Evolutionary conservation across 2,888 invertebrate genomes (phyloP).

Genomic region (Invenusta paracnida): DNA sequence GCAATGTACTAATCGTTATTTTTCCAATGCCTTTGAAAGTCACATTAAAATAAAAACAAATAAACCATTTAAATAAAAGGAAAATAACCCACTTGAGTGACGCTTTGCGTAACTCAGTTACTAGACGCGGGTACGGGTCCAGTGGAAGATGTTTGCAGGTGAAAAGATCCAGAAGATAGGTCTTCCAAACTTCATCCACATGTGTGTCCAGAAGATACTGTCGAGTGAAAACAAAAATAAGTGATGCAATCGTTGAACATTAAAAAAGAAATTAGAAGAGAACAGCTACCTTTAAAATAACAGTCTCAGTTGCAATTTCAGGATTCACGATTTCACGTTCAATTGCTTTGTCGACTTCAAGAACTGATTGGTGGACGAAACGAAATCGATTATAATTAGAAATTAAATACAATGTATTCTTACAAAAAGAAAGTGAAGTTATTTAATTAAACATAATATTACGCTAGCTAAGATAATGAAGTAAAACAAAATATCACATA

Average conservation of each 20-base stretch:
- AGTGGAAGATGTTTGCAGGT: constrained; percentile 50
- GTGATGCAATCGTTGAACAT: not conserved
- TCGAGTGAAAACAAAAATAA: not conserved
- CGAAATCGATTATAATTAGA: too few relatives aligned
- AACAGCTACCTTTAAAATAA: constrained; percentile 51
- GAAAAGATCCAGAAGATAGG: constrained; percentile 51
- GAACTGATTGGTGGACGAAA: too few relatives aligned
- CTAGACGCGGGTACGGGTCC: constrained; percentile 54
- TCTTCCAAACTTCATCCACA: constrained; percentile 54
- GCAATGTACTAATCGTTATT: too few relatives aligned
- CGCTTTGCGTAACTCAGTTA: constrained; percentile 50
- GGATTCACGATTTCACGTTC: constrained; percentile 50
- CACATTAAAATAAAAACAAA: too few relatives aligned
- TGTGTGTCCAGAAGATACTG: constrained; percentile 56
- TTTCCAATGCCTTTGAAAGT: too few relatives aligned
- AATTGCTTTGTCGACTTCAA: constrained; percentile 50
- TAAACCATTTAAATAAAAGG: too few relatives aligned
- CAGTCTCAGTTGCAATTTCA: constrained; percentile 51
- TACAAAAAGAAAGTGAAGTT: too few relatives aligned
- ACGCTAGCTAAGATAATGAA: too few relatives aligned
- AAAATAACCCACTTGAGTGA: constrained; percentile 50
- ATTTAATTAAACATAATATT: too few relatives aligned
- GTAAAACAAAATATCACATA: too few relatives aligned
- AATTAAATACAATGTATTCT: too few relatives aligned
- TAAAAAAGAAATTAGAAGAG: not conserved